These are phyloP conservation scores for Oreochromis niloticus DNA, from an alignment of 2,113 vertebrate species.

Conservation along the genomic window DNA sequence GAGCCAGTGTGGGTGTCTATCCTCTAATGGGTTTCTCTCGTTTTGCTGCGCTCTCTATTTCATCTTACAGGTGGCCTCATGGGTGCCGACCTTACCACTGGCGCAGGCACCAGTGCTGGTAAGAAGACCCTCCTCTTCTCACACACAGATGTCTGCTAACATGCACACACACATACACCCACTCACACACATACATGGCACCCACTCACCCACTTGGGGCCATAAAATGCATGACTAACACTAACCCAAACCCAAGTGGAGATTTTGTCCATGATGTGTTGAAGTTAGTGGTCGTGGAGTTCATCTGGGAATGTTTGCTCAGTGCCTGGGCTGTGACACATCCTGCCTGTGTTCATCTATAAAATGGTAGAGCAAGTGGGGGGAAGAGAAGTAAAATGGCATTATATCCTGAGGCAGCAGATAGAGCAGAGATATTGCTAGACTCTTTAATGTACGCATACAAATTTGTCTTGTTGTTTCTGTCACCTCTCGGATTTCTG, in stretches of 20 bases:
- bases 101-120: constrained; percentile 99
- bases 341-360: constrained; percentile 45
- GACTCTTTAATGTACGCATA: background rate
- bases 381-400: constrained; percentile 12
- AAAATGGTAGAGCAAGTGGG: constrained; percentile 45
- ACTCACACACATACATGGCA: constrained; percentile 21
- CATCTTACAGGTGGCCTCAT: constrained; percentile 92
- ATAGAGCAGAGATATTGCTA: background rate
- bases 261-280: constrained; percentile 59
- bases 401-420: background rate
- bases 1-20: constrained; percentile 48
- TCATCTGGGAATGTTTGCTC: constrained; percentile 60
- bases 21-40: constrained; percentile 56
- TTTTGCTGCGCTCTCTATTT: constrained; percentile 38
- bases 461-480: background rate
- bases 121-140: constrained; percentile 70
- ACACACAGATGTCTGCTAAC: constrained; percentile 28
- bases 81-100: constrained; percentile 97
- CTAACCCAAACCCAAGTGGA: constrained; percentile 58
- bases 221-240: constrained; percentile 67
- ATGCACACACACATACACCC: background rate
- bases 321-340: constrained; percentile 49
- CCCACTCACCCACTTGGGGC: constrained; percentile 53
- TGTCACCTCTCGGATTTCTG: background rate
- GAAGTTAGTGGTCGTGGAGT: constrained; percentile 60